Conservation (phyloP, 2,113 vertebrate species). For the Callopanchax toddi region DNA sequence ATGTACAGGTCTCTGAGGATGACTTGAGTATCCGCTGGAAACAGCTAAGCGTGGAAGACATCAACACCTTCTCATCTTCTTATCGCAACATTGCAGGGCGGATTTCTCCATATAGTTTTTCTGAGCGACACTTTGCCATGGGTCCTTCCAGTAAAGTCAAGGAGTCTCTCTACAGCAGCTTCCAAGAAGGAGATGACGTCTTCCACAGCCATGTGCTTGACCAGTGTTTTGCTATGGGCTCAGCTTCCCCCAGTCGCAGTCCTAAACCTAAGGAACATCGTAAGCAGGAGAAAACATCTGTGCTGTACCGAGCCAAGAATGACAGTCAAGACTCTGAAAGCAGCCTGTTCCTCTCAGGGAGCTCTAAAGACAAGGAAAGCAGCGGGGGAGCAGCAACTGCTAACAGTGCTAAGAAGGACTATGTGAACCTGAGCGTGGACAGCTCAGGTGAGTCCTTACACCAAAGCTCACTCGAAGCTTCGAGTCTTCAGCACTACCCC, state of each 20-base stretch:
- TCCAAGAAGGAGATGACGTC: constrained; percentile 89
- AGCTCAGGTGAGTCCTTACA: constrained; percentile 89
- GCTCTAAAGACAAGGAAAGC: constrained; percentile 83
- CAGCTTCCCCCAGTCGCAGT: constrained; percentile 67
- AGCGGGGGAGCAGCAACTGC: constrained; percentile 25
- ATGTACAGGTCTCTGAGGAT: constrained; percentile 79
- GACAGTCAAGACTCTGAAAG: constrained; percentile 84
- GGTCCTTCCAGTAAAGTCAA: constrained; percentile 81
- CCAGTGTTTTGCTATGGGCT: constrained; percentile 83
- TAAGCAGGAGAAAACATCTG: constrained; percentile 80
- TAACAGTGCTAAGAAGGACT: constrained; percentile 79
- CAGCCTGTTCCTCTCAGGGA: constrained; percentile 85
- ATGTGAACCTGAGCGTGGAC: constrained; percentile 83
- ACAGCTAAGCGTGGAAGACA: constrained; percentile 90
- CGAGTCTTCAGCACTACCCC: constrained; percentile 87
- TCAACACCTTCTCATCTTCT: constrained; percentile 82
- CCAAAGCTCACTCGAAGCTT: constrained; percentile 86
- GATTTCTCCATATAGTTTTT: constrained; percentile 86
- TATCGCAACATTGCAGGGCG: constrained; percentile 79
- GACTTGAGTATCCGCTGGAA: constrained; percentile 86
- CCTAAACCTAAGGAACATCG: constrained; percentile 80
- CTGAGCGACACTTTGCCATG: constrained; percentile 82
- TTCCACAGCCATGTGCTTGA: constrained; percentile 85
- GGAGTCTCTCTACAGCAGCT: constrained; percentile 88
- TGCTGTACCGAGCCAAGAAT: constrained; percentile 81